Evolutionary conservation across 2,888 invertebrate genomes (phyloP).

Genomic region (Eulithis testata): DNA sequence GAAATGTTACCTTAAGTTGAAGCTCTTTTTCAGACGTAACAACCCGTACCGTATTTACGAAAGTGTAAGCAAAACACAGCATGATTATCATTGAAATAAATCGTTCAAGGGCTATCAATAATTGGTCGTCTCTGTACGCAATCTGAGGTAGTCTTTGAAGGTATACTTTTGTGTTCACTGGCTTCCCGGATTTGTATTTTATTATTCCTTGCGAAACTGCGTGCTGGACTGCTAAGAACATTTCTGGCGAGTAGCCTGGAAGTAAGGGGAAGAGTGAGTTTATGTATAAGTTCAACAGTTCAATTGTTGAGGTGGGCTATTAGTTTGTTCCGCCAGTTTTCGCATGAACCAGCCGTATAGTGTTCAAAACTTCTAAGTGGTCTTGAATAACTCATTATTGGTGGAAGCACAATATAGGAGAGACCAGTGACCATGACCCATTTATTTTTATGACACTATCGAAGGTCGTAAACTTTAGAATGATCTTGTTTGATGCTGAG

Average conservation of each 20-base stretch:
- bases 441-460: no score
- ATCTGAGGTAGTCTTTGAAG: conserved; percentile 90
- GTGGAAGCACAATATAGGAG: no score
- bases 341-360: no score
- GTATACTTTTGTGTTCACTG: conserved; percentile 70
- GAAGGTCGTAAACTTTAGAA: no score
- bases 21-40: conserved; percentile 91
- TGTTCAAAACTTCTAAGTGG: no score
- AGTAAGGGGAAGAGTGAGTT: not conserved
- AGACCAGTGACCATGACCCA: no score
- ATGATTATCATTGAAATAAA: conserved; percentile 92
- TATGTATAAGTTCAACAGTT: not conserved
- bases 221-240: conserved; percentile 76
- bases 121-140: conserved; percentile 87
- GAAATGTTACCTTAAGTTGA: conserved; percentile 86
- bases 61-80: conserved; percentile 92
- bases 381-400: no score
- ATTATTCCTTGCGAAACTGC: conserved; percentile 75
- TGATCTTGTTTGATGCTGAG: no score
- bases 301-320: not conserved
- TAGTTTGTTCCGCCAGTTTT: no score
- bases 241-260: conserved; percentile 75
- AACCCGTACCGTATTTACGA: conserved; percentile 90
- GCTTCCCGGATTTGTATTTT: conserved; percentile 66
- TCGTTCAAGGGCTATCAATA: conserved; percentile 87